Evolutionary conservation across 2,797 vertebrate species (phyloP).

Genomic region (Aldrovandia affinis): DNA sequence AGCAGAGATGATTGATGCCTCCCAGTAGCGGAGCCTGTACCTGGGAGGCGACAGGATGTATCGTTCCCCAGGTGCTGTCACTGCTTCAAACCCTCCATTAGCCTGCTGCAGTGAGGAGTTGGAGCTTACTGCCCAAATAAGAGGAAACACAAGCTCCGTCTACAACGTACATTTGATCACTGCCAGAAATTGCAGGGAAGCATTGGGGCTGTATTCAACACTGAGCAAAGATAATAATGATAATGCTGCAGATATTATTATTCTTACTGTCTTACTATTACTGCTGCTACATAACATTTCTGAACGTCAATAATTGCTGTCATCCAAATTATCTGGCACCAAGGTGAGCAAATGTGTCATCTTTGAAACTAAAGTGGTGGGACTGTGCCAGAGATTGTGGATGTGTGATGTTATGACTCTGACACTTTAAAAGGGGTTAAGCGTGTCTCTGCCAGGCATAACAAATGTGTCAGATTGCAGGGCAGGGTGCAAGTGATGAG

Average conservation of each 20-base stretch:
- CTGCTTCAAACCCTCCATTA: slow-evolving; percentile 21
- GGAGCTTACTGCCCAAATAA: background rate
- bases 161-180: background rate
- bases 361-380: background rate
- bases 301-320: slow-evolving; percentile 4
- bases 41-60: background rate
- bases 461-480: background rate
- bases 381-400: background rate
- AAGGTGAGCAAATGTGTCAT: background rate
- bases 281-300: background rate
- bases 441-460: slow-evolving; percentile 13
- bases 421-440: slow-evolving; percentile 20
- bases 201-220: background rate
- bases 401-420: slow-evolving; percentile 8
- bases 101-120: background rate
- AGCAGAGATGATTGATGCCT: slow-evolving; percentile 8
- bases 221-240: background rate
- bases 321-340: background rate
- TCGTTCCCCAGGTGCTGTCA: background rate
- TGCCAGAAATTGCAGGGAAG: background rate
- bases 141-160: background rate
- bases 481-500: background rate
- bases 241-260: background rate
- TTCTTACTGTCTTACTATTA: background rate
- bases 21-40: background rate